phyloP scores from a whole-genome alignment of 1,140 invertebrate species.

The Camponotus pennsylvanicus region DNA sequence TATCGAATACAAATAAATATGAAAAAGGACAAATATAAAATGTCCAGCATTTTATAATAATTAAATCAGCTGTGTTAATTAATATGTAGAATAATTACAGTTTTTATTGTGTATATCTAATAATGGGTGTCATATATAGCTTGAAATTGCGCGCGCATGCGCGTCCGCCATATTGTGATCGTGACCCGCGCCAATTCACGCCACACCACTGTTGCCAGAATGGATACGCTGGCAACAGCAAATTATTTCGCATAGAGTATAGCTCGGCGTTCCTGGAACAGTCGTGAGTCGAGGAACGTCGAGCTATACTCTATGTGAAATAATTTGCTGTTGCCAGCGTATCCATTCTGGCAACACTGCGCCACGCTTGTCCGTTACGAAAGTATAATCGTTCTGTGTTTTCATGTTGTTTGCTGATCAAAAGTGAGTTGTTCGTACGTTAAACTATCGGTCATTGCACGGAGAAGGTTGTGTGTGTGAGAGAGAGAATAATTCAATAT shows the following conservation, averaged over 20 bases:
- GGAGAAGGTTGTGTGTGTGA: too few species aligned
- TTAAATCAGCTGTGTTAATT: not conserved
- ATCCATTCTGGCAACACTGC: too few species aligned
- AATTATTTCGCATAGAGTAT: too few species aligned
- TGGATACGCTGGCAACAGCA: too few species aligned
- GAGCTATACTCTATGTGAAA: too few species aligned
- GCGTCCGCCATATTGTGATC: not conserved
- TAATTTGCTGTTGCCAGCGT: too few species aligned
- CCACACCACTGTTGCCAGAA: not conserved
- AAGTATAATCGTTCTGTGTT: not conserved
- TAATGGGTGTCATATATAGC: not conserved
- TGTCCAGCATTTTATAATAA: not conserved
- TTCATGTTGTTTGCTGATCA: not conserved
- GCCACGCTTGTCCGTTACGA: too few species aligned
- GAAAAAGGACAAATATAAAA: not conserved
- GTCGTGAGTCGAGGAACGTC: too few species aligned
- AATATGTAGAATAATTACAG: not conserved
- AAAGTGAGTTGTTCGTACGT: not conserved
- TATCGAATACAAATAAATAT: not conserved
- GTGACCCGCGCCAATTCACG: too few species aligned
- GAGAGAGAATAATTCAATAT: not conserved
- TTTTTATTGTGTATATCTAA: not conserved
- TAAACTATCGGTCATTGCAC: not conserved
- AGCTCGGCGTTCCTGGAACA: too few species aligned
- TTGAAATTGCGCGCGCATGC: not conserved